phyloP scores from a whole-genome alignment of 2,888 invertebrate genomes.

The Catocala fraxini region DNA sequence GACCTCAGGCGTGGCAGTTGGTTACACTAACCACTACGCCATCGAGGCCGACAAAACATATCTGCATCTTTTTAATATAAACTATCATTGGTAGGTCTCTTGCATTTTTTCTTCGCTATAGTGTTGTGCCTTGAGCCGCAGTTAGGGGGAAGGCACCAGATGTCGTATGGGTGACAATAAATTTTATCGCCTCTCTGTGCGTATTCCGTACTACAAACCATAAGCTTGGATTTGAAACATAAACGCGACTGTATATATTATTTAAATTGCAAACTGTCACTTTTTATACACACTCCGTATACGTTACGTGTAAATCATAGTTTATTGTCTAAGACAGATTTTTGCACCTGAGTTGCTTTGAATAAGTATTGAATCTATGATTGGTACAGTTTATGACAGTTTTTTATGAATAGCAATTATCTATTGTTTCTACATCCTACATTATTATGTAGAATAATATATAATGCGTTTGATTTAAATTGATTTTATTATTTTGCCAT shows the following conservation, averaged over 20 bases:
- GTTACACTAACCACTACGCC: too few relatives aligned
- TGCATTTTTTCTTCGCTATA: slow-evolving; percentile 16
- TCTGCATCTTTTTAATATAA: too few relatives aligned
- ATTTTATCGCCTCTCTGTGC: slow-evolving; percentile 84
- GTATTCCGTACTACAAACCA: slow-evolving; percentile 80
- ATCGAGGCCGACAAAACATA: too few relatives aligned
- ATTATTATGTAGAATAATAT: too few relatives aligned
- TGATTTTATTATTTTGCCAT: too few relatives aligned
- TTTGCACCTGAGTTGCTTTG: slow-evolving; percentile 13
- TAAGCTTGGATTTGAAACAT: slow-evolving; percentile 80
- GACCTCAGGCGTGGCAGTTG: too few relatives aligned
- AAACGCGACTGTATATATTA: slow-evolving; percentile 76
- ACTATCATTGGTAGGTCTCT: too few relatives aligned
- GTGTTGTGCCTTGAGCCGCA: slow-evolving; percentile 43
- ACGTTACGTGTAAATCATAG: slow-evolving; percentile 43
- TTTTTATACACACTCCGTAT: slow-evolving; percentile 59
- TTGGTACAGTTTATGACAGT: not conserved
- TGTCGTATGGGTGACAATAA: slow-evolving; percentile 85
- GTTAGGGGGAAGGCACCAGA: slow-evolving; percentile 79
- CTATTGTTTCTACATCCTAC: too few relatives aligned
- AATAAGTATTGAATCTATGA: slow-evolving; percentile 7
- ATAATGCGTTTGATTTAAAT: too few relatives aligned
- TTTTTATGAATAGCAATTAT: too few relatives aligned
- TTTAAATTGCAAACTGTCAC: slow-evolving; percentile 68
- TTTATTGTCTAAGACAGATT: slow-evolving; percentile 31